A percentile compares a stretch with the other conserved stretches of the same genome.
Conservation (phyloP, 1,140 invertebrate genomes). For the Drosophila pseudoananassae region DNA sequence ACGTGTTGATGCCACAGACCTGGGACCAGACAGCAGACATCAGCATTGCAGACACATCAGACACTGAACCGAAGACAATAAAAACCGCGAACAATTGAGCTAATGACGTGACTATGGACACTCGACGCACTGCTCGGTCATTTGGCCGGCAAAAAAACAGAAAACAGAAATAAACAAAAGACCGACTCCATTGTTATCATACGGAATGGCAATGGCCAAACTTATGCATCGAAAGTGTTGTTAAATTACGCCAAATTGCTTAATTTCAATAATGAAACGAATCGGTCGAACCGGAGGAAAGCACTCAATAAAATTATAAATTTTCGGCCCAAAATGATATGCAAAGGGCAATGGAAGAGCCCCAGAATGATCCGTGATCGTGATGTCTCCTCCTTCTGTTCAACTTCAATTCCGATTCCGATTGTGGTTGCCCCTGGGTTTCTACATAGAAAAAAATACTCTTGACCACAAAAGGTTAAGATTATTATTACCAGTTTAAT, state of each 20-base stretch:
- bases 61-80: slow-evolving; percentile 41
- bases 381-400: slow-evolving; percentile 24
- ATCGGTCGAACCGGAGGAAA: slow-evolving; percentile 12
- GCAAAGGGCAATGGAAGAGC: slow-evolving; percentile 50
- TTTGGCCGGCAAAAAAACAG: slow-evolving; percentile 14
- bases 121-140: slow-evolving; percentile 40
- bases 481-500: too few relatives aligned
- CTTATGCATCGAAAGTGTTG: slow-evolving; percentile 82
- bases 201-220: slow-evolving; percentile 56
- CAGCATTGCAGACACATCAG: slow-evolving; percentile 22
- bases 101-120: slow-evolving; percentile 80
- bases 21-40: slow-evolving; percentile 19
- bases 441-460: background rate
- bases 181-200: slow-evolving; percentile 69
- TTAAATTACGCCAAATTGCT: slow-evolving; percentile 83
- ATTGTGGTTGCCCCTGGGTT: background rate
- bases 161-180: background rate
- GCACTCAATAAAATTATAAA: slow-evolving; percentile 79
- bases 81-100: slow-evolving; percentile 70
- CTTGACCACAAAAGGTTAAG: background rate
- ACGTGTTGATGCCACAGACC: slow-evolving; percentile 65
- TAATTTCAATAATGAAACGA: slow-evolving; percentile 81
- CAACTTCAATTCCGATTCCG: slow-evolving; percentile 27
- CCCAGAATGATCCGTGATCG: slow-evolving; percentile 47
- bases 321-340: slow-evolving; percentile 70